These are phyloP conservation scores for Emmelina monodactyla DNA, from an alignment of 2,888 invertebrate species.

Conservation along the genomic window DNA sequence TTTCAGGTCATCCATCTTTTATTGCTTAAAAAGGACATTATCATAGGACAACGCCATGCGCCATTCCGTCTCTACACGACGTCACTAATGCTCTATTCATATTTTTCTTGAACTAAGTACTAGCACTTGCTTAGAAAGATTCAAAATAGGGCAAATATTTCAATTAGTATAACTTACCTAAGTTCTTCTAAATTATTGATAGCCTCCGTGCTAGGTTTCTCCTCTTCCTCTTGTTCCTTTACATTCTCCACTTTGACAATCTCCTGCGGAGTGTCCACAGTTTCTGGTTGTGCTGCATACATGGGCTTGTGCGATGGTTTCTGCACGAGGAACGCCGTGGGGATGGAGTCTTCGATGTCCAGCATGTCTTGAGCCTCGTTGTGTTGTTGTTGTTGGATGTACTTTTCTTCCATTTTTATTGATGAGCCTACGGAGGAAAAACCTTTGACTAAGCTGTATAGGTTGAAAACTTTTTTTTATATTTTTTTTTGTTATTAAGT, in stretches of 20 bases:
- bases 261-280: slow-evolving; percentile 49
- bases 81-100: no score
- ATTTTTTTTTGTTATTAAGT: no score
- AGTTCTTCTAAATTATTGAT: slow-evolving; percentile 60
- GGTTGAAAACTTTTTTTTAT: no score
- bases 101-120: no score
- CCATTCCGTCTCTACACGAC: no score
- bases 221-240: slow-evolving; percentile 36
- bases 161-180: no score
- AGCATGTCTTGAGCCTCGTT: slow-evolving; percentile 56
- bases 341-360: slow-evolving; percentile 64
- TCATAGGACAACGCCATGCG: no score
- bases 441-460: no score
- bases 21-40: no score
- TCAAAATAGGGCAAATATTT: no score
- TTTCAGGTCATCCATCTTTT: no score
- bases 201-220: slow-evolving; percentile 39
- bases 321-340: slow-evolving; percentile 59
- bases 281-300: slow-evolving; percentile 44
- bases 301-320: slow-evolving; percentile 59
- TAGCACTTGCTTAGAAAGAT: no score
- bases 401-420: slow-evolving; percentile 64
- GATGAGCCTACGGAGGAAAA: slow-evolving; percentile 38
- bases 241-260: slow-evolving; percentile 53
- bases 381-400: slow-evolving; percentile 53